Conservation (phyloP, 2,797 vertebrate genomes). For the Podarcis lilfordi region DNA sequence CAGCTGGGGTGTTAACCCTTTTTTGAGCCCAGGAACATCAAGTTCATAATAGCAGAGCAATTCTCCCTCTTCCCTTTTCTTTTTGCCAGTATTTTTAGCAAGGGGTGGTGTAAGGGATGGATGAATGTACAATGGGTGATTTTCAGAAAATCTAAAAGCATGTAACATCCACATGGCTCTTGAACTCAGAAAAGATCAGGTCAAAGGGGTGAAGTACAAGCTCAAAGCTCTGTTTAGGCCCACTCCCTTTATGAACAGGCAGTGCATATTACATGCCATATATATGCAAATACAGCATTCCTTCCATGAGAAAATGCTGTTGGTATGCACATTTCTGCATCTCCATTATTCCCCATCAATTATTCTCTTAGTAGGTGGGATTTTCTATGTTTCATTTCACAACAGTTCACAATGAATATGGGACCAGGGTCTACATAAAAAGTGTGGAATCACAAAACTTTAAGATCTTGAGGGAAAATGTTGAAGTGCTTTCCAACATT, state of each 20-base stretch:
- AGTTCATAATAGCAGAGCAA: not conserved
- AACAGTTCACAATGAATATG: slow-evolving; percentile 48
- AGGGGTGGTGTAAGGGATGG: not conserved
- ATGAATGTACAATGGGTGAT: slow-evolving; percentile 13
- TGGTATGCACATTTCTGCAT: slow-evolving; percentile 57
- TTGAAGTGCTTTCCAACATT: not conserved
- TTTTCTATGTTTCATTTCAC: slow-evolving; percentile 36
- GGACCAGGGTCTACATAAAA: slow-evolving; percentile 12
- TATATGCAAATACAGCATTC: slow-evolving; percentile 52
- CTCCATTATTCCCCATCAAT: slow-evolving; percentile 41
- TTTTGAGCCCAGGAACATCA: not conserved
- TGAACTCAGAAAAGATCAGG: slow-evolving; percentile 27
- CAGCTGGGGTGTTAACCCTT: not conserved
- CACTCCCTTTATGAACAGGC: slow-evolving; percentile 24
- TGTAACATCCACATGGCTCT: slow-evolving; percentile 5
- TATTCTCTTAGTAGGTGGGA: slow-evolving; percentile 28
- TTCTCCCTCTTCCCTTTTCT: not conserved
- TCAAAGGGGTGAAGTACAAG: slow-evolving; percentile 33
- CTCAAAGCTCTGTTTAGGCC: slow-evolving; percentile 40
- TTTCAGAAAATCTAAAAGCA: not conserved
- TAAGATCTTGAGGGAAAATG: not conserved
- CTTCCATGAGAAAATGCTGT: slow-evolving; percentile 66
- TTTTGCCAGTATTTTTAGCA: not conserved
- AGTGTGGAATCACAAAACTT: not conserved
- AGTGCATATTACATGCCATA: slow-evolving; percentile 1